Evolutionary conservation across 2,113 vertebrate species (phyloP).

Genomic region (Seriola dumerili): DNA sequence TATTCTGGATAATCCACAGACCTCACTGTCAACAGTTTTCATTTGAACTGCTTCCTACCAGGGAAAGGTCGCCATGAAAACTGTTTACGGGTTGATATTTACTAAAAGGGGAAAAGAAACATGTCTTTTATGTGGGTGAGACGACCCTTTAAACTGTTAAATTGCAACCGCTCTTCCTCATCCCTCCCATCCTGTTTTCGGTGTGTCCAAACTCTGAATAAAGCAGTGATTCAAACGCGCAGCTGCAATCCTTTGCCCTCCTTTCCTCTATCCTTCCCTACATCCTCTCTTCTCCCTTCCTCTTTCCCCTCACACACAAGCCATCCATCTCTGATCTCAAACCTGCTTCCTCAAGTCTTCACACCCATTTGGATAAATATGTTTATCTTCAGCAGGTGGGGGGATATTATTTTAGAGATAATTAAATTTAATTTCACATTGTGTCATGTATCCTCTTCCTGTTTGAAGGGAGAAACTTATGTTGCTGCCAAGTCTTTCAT

Average conservation of each 20-base stretch:
- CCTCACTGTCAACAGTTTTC: neutral
- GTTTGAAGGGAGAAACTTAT: constrained; percentile 13
- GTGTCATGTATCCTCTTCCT: constrained; percentile 31
- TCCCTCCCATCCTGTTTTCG: constrained; percentile 74
- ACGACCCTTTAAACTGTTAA: constrained; percentile 43
- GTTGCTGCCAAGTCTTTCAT: constrained; percentile 15
- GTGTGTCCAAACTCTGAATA: constrained; percentile 69
- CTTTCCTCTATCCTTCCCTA: constrained; percentile 67
- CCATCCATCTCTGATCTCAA: constrained; percentile 39
- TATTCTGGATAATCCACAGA: too few species aligned
- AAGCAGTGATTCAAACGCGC: constrained; percentile 76
- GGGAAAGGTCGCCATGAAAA: neutral
- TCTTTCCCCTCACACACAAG: constrained; percentile 34
- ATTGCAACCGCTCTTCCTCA: constrained; percentile 50
- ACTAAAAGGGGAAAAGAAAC: neutral
- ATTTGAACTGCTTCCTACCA: neutral
- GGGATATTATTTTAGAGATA: neutral
- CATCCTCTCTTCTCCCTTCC: constrained; percentile 68
- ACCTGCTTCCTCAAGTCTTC: constrained; percentile 44
- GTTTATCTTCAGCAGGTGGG: constrained; percentile 16
- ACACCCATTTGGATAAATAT: constrained; percentile 39
- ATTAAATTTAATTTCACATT: constrained; percentile 3
- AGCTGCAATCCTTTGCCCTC: constrained; percentile 72
- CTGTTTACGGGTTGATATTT: neutral
- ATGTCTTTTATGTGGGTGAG: constrained; percentile 1